Percentiles rank a stretch among this genome's conserved stretches.
phyloP scores from a whole-genome alignment of 2,113 vertebrate species.

The Podarcis raffonei region DNA sequence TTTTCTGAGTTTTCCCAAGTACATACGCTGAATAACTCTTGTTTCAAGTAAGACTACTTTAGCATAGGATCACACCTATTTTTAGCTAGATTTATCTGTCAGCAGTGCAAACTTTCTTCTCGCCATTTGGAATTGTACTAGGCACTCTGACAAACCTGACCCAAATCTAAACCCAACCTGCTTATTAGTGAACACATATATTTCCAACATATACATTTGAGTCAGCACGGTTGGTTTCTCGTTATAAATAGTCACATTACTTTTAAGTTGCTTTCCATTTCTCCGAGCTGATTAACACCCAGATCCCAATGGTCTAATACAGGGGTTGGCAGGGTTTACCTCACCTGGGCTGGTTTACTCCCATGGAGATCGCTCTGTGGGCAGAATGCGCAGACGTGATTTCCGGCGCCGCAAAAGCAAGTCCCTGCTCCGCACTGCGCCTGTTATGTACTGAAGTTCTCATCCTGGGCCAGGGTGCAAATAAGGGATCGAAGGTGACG shows the following conservation, averaged over 20 bases:
- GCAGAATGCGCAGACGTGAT: too few relatives aligned
- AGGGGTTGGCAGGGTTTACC: too few relatives aligned
- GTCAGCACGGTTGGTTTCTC: background rate
- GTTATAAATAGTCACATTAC: background rate
- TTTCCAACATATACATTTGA: background rate
- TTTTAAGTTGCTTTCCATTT: background rate
- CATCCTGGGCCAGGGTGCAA: too few relatives aligned
- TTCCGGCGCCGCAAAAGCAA: accelerated
- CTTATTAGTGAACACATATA: background rate
- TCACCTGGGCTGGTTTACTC: too few relatives aligned
- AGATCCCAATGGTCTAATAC: background rate
- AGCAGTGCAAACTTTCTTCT: background rate
- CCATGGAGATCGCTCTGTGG: too few relatives aligned
- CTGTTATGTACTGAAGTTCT: too few relatives aligned
- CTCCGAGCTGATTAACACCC: background rate
- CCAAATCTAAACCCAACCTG: background rate
- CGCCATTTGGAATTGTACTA: slow-evolving; percentile 4
- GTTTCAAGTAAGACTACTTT: slow-evolving; percentile 37
- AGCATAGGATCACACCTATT: slow-evolving; percentile 35
- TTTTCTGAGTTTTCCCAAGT: slow-evolving; percentile 7
- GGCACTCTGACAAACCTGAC: background rate
- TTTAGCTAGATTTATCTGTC: slow-evolving; percentile 21
- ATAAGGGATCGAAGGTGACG: too few relatives aligned
- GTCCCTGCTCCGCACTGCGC: too few relatives aligned
- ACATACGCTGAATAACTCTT: slow-evolving; percentile 29